Evolutionary conservation across 35 echinoderm and acorn worm genomes (phyloP).

Genomic region (Ophiothrix spiculata): DNA sequence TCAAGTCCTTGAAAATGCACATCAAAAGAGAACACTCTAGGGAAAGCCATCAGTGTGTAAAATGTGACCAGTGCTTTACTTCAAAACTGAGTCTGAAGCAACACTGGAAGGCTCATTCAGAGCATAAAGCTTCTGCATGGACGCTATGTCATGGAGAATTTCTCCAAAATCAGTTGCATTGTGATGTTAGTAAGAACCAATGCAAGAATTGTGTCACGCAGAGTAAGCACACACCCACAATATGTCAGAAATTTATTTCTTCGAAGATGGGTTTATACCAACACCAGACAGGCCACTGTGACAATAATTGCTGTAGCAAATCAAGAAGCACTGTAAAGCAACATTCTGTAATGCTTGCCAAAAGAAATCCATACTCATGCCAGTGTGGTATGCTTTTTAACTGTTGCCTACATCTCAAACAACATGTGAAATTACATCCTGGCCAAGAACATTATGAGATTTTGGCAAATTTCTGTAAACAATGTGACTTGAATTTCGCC

Average conservation of each 20-base stretch:
- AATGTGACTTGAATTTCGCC: neutral
- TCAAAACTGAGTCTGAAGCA: neutral
- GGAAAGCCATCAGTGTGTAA: neutral
- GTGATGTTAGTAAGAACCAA: too few species aligned
- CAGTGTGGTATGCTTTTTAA: too few species aligned
- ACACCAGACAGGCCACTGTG: too few species aligned
- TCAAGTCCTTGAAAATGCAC: neutral
- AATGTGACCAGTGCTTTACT: slow-evolving; percentile 25
- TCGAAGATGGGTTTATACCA: too few species aligned
- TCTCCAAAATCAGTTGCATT: too few species aligned
- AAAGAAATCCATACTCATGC: too few species aligned
- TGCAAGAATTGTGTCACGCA: too few species aligned
- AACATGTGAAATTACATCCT: slow-evolving; percentile 8
- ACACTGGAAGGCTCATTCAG: slow-evolving; percentile 15
- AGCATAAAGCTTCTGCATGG: slow-evolving; percentile 25
- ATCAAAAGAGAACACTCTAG: neutral
- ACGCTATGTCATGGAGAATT: slow-evolving; percentile 7
- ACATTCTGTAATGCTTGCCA: too few species aligned
- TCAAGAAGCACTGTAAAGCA: too few species aligned
- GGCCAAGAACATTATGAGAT: neutral
- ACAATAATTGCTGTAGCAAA: too few species aligned
- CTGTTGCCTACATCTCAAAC: neutral
- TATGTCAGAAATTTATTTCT: too few species aligned
- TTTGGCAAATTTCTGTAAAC: slow-evolving; percentile 5
- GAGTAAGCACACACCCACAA: too few species aligned